Conservation (phyloP, 2,113 vertebrate genomes). For the Mustelus asterias region DNA sequence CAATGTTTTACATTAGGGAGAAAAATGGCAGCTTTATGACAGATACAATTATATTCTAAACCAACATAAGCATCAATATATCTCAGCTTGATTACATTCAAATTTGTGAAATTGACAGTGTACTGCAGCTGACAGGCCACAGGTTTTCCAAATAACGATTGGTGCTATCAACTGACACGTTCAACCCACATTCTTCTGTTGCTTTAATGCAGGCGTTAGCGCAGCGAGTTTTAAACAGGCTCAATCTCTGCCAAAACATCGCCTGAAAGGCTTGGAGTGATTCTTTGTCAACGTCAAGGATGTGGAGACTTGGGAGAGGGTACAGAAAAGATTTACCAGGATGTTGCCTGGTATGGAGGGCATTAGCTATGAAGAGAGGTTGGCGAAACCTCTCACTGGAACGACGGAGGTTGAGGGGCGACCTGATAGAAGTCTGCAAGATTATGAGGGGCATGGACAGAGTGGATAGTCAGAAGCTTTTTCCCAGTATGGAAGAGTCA, state of each 20-base stretch:
- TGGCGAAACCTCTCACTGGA: no score
- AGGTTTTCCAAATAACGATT: neutral
- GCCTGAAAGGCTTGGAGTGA: neutral
- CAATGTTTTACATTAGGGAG: conserved; percentile 4
- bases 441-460: no score
- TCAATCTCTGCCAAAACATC: neutral
- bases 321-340: no score
- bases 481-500: no score
- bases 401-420: no score
- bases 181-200: neutral
- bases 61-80: conserved; percentile 5
- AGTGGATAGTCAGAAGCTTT: no score
- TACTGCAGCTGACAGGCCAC: neutral
- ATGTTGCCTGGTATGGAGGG: no score
- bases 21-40: conserved; percentile 33
- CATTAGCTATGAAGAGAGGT: no score
- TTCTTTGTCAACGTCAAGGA: neutral
- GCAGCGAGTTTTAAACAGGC: neutral
- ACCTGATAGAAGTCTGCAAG: no score
- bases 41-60: conserved; percentile 27
- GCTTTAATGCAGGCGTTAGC: neutral
- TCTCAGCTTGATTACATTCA: conserved; percentile 19
- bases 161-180: neutral
- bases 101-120: conserved; percentile 28
- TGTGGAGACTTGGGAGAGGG: no score